Percentiles rank a stretch among this genome's conserved stretches.
phyloP scores from a whole-genome alignment of 2,113 vertebrate species.

The Protobothrops mucrosquamatus region DNA sequence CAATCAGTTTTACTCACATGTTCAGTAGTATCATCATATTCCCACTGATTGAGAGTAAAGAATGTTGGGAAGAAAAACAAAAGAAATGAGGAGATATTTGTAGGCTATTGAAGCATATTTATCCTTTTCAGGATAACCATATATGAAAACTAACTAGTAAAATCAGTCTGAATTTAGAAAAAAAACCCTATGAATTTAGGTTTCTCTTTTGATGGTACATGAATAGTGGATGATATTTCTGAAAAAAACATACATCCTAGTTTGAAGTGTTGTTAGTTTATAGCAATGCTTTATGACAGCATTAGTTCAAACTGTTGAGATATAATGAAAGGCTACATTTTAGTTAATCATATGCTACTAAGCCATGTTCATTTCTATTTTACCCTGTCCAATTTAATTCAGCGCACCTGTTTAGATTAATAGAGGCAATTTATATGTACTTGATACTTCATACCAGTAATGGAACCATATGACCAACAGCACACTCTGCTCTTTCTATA shows the following conservation, averaged over 20 bases:
- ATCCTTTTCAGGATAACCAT: slow-evolving; percentile 46
- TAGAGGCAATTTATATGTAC: slow-evolving; percentile 6
- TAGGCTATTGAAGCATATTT: slow-evolving; percentile 45
- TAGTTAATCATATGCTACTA: slow-evolving; percentile 25
- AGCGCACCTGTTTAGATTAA: slow-evolving; percentile 38
- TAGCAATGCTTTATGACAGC: slow-evolving; percentile 1
- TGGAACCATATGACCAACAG: slow-evolving; percentile 17
- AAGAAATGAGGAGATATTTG: slow-evolving; percentile 69
- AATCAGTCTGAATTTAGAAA: slow-evolving; percentile 14
- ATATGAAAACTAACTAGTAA: slow-evolving; percentile 14
- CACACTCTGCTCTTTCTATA: background rate
- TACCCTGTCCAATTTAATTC: slow-evolving; percentile 35
- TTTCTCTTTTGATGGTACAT: background rate
- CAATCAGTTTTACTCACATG: slow-evolving; percentile 88
- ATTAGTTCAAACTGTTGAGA: slow-evolving; percentile 18
- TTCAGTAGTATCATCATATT: slow-evolving; percentile 98
- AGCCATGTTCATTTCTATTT: slow-evolving; percentile 18
- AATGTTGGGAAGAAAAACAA: slow-evolving; percentile 72
- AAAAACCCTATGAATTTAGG: slow-evolving; percentile 2
- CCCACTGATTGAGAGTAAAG: slow-evolving; percentile 88
- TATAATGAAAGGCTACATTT: slow-evolving; percentile 36
- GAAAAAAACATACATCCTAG: slow-evolving; percentile 2
- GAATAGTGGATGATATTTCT: background rate
- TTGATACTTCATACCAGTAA: slow-evolving; percentile 27
- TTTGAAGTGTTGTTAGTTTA: background rate